A percentile compares a stretch with the other conserved stretches of the same genome.
Evolutionary conservation across 2,113 vertebrate genomes (phyloP).

Genomic region (Peromyscus californicus): DNA sequence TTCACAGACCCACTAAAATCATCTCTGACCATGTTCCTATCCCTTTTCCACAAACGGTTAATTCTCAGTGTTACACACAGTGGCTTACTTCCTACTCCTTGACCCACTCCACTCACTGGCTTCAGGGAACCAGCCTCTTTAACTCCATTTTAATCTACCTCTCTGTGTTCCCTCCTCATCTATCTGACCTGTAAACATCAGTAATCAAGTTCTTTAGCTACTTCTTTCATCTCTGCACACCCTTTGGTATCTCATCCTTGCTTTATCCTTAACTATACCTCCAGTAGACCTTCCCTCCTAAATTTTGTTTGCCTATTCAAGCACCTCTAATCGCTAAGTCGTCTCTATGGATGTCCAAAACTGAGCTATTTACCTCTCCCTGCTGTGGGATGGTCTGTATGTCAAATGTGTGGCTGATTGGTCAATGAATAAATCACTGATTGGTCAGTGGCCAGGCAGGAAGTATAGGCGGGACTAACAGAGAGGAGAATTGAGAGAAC

Average conservation of each 20-base stretch:
- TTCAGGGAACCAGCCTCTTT: not conserved
- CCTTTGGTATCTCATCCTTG: not conserved
- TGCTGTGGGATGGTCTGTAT: too few relatives aligned
- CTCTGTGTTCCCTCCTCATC: not conserved
- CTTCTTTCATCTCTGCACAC: not conserved
- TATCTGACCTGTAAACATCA: not conserved
- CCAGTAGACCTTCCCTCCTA: constrained; percentile 2
- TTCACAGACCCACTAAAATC: not conserved
- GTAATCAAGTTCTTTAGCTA: constrained; percentile 21
- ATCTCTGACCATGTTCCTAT: not conserved
- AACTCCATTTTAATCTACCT: not conserved
- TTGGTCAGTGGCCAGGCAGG: too few relatives aligned
- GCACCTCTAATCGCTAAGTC: not conserved
- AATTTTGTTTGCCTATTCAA: not conserved
- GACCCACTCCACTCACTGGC: not conserved
- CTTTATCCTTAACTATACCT: not conserved
- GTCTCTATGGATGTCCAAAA: not conserved
- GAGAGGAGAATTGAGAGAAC: too few relatives aligned
- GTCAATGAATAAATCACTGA: too few relatives aligned
- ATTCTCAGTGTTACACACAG: not conserved
- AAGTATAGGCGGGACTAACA: too few relatives aligned
- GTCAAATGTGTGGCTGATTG: too few relatives aligned
- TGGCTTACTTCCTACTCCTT: not conserved
- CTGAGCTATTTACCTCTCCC: not conserved
- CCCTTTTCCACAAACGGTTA: not conserved